Conservation (phyloP, 1,140 invertebrate species). For the Drosophila dunni region DNA sequence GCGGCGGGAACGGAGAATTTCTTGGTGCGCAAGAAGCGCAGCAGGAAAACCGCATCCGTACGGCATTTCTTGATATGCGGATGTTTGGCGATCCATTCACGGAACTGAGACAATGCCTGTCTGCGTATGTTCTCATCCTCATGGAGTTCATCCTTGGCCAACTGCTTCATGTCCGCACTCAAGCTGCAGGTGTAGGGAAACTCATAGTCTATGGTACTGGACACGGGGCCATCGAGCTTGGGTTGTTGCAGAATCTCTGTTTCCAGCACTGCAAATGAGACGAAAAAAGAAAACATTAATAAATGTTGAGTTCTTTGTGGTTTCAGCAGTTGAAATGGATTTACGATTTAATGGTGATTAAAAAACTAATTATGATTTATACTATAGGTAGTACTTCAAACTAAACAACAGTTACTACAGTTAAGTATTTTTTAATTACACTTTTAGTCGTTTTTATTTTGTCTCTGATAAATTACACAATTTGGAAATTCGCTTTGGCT, state of each 20-base stretch:
- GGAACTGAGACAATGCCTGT: slow-evolving; percentile 89
- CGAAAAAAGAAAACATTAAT: background rate
- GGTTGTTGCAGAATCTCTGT: slow-evolving; percentile 75
- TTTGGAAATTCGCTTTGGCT: background rate
- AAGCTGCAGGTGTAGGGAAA: slow-evolving; percentile 76
- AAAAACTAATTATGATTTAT: background rate
- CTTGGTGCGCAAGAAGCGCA: slow-evolving; percentile 93
- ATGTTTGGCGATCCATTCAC: slow-evolving; percentile 92
- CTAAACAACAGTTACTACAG: too few species aligned
- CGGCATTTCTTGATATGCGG: slow-evolving; percentile 90
- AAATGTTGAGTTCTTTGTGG: too few species aligned
- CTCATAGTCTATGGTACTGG: slow-evolving; percentile 59
- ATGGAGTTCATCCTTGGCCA: slow-evolving; percentile 89
- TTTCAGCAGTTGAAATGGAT: too few species aligned
- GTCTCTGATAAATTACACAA: background rate
- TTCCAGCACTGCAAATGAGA: slow-evolving; percentile 74
- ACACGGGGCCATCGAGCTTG: slow-evolving; percentile 59
- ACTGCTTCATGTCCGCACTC: slow-evolving; percentile 80
- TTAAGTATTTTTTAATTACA: background rate
- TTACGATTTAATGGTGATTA: too few species aligned
- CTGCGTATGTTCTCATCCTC: slow-evolving; percentile 90
- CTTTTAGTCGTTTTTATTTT: background rate
- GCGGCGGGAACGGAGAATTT: slow-evolving; percentile 94
- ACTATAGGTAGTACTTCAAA: background rate
- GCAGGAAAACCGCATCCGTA: slow-evolving; percentile 91